Evolutionary conservation across 1,140 invertebrate genomes (phyloP).

Genomic region (Caenorhabditis brenneri): DNA sequence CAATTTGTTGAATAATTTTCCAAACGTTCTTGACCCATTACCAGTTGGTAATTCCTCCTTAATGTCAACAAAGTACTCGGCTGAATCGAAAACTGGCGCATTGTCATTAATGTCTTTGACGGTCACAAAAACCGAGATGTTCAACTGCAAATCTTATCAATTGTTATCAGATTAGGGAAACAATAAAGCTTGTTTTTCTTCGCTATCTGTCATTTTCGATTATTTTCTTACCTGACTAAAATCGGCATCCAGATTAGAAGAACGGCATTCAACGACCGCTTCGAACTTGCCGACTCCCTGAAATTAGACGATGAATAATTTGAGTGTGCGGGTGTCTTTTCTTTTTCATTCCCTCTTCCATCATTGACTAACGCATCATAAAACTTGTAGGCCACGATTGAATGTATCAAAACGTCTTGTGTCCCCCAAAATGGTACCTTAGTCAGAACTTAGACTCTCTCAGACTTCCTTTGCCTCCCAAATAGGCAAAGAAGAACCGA

Average conservation of each 20-base stretch:
- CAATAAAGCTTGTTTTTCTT: neutral
- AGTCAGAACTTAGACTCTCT: neutral
- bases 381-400: constrained; percentile 24
- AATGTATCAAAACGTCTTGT: constrained; percentile 14
- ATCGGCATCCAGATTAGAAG: constrained; percentile 45
- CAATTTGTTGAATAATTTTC: neutral
- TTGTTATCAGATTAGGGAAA: constrained; percentile 43
- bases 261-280: constrained; percentile 60
- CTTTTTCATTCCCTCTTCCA: neutral
- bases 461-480: constrained; percentile 8
- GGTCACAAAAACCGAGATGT: constrained; percentile 75
- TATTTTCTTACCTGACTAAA: constrained; percentile 46
- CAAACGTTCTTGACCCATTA: neutral
- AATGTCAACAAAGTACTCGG: constrained; percentile 76
- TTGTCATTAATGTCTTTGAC: constrained; percentile 95
- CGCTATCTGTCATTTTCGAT: neutral
- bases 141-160: constrained; percentile 56
- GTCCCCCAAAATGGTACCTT: constrained; percentile 11
- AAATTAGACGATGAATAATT: constrained; percentile 18
- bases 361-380: constrained; percentile 38
- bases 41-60: constrained; percentile 50
- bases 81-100: constrained; percentile 85
- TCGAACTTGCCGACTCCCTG: constrained; percentile 58
- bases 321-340: neutral
- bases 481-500: neutral